Evolutionary conservation across 2,113 vertebrate species (phyloP).

Genomic region (Psittacara wagleri): DNA sequence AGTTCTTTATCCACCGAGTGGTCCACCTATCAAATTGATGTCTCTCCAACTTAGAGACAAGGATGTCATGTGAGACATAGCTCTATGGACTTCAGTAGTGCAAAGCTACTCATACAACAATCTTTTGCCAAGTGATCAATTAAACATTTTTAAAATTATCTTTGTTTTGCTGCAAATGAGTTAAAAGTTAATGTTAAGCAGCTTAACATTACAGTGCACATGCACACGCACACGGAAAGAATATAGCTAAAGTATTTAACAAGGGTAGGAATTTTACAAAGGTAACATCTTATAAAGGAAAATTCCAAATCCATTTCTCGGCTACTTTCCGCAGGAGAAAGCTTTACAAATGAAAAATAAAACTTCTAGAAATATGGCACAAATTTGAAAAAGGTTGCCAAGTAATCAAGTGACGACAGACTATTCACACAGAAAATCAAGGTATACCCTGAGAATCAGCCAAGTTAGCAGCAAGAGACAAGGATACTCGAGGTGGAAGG

Average conservation of each 20-base stretch:
- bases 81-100: background rate
- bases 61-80: background rate
- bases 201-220: background rate
- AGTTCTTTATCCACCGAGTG: too few relatives aligned
- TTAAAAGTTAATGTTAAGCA: background rate
- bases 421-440: slow-evolving; percentile 2
- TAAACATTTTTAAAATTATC: background rate
- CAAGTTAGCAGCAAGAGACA: background rate
- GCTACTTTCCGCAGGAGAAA: background rate
- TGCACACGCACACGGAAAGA: background rate
- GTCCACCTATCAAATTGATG: too few relatives aligned
- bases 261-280: background rate
- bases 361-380: background rate
- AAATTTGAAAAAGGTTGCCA: background rate
- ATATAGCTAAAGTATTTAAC: background rate
- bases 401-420: background rate
- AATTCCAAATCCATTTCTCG: background rate
- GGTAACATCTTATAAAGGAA: background rate
- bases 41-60: too few relatives aligned
- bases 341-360: background rate
- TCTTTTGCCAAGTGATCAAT: background rate
- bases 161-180: background rate
- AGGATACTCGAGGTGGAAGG: background rate
- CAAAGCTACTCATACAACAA: background rate
- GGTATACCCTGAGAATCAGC: background rate